Evolutionary conservation across 1,140 invertebrate species (phyloP), one percentile per base, ranked within the genome.

Genomic region (Drosophila orosa): DNA sequence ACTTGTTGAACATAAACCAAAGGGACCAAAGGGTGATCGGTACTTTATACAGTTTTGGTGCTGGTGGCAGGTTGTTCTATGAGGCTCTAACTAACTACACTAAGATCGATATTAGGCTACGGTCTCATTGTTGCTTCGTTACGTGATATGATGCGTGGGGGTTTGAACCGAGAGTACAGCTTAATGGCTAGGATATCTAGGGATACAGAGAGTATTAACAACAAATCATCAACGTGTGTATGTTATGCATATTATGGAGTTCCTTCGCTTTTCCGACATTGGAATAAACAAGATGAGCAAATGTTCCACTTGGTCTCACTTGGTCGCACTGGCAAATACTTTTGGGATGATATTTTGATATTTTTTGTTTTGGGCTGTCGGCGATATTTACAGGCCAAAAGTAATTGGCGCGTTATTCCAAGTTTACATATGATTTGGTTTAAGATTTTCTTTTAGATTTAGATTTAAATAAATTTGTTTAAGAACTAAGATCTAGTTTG

Each of bases 231-330:
- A 54, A 54, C 29, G 47, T 33, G 25, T 33, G 3, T 44, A 35
- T 55, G 48, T 25, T 59, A 56, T 54, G 63, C 71, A 57, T 61
- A 63, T 54, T 60, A 72, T 52, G 74, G 56, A 73, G 54, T 68
- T 74, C 19, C 62, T 65, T 75, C 40, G 66, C 55, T 35, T 33
- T 52, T 72, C 67, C 65, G 68, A 81, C 74, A 67, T 71, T 82
- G 82, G 78, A 74, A 75, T 85, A 81, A 82, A 86, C 82, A 63
- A 59, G 78, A 87, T 86, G 82, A 86, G 82, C 82, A 86, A 86
- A 76, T 77, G 56, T 78, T 86, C 56, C 83, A 78, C 74, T 82
- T 80, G 48, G 68, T 82, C 40, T 78, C 45, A 78, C 72, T 60
- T 50, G 47, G 47, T 29, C 47, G 9, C 47, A 50, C 47, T 50